Conservation (phyloP, 2,888 invertebrate species). For the Thumatha senex region DNA sequence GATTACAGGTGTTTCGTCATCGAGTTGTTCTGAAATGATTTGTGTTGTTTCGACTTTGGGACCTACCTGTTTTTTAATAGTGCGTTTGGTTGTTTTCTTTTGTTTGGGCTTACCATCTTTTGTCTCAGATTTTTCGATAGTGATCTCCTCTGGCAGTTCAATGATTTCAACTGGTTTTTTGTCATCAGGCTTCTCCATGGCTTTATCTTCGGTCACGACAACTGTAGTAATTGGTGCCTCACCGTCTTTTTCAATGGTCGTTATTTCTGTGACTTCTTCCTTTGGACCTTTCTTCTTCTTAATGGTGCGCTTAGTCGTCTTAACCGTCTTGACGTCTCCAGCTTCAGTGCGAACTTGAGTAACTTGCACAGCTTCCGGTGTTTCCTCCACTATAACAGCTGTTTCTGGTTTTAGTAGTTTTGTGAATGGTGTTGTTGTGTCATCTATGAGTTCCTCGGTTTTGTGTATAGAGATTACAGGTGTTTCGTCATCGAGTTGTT, state of each 20-base stretch:
- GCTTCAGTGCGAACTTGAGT: slow-evolving; percentile 5
- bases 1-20: slow-evolving; percentile 5
- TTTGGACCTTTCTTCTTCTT: slow-evolving; percentile 34
- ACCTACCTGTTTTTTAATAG: slow-evolving; percentile 45
- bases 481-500: slow-evolving; percentile 13
- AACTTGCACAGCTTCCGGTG: slow-evolving; percentile 7
- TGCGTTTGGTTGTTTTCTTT: slow-evolving; percentile 14
- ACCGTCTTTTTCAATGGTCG: slow-evolving; percentile 36
- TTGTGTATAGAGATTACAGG: not conserved
- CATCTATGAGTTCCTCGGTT: not conserved
- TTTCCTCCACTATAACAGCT: slow-evolving; percentile 3
- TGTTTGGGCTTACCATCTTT: slow-evolving; percentile 37
- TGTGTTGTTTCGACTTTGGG: slow-evolving; percentile 27
- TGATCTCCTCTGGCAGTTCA: slow-evolving; percentile 9
- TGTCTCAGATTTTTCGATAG: not conserved
- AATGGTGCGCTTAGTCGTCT: slow-evolving; percentile 8
- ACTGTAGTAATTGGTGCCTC: slow-evolving; percentile 8
- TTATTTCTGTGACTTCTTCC: slow-evolving; percentile 40
- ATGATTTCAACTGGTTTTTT: not conserved
- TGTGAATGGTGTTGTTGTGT: not conserved
- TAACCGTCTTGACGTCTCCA: slow-evolving; percentile 6
- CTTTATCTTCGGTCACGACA: not conserved
- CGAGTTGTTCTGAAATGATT: slow-evolving; percentile 13
- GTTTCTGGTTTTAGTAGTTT: not conserved
- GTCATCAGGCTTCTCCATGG: not conserved